Conservation (phyloP, 2,888 invertebrate species). For the Spodoptera picta region DNA sequence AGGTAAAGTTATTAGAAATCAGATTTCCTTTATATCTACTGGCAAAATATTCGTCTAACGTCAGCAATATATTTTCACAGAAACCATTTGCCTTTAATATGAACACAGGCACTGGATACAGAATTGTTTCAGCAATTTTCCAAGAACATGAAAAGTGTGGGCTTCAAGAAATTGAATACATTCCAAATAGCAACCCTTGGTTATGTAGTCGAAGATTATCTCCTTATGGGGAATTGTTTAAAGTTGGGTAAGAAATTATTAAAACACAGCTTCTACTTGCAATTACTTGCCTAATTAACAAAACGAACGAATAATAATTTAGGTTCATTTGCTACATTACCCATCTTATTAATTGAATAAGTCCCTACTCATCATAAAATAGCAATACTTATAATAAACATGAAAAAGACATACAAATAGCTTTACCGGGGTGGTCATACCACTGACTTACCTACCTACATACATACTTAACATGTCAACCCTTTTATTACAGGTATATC, state of each 20-base stretch:
- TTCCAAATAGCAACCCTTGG: slow-evolving; percentile 87
- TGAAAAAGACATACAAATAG: too few species aligned
- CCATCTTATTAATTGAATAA: too few species aligned
- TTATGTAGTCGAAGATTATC: slow-evolving; percentile 87
- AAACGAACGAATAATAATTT: too few species aligned
- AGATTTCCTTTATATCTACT: neutral
- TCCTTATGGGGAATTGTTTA: slow-evolving; percentile 88
- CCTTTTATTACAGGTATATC: slow-evolving; percentile 77
- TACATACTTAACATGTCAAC: slow-evolving; percentile 1
- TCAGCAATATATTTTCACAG: slow-evolving; percentile 51
- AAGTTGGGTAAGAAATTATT: slow-evolving; percentile 84
- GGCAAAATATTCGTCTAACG: neutral
- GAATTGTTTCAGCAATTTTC: slow-evolving; percentile 89
- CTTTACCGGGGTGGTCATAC: too few species aligned
- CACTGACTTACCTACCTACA: neutral
- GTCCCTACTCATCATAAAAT: too few species aligned
- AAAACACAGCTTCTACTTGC: too few species aligned
- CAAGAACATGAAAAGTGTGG: slow-evolving; percentile 92
- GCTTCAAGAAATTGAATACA: slow-evolving; percentile 89
- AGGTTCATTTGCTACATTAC: too few species aligned
- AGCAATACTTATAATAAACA: too few species aligned
- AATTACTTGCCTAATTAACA: too few species aligned
- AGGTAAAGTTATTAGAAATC: slow-evolving; percentile 58
- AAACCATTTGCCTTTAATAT: slow-evolving; percentile 91
- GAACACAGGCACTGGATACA: slow-evolving; percentile 88